Percentiles rank a stretch among this genome's conserved stretches.
phyloP scores from a whole-genome alignment of 2,797 vertebrate genomes.

The Propithecus perrieri region DNA sequence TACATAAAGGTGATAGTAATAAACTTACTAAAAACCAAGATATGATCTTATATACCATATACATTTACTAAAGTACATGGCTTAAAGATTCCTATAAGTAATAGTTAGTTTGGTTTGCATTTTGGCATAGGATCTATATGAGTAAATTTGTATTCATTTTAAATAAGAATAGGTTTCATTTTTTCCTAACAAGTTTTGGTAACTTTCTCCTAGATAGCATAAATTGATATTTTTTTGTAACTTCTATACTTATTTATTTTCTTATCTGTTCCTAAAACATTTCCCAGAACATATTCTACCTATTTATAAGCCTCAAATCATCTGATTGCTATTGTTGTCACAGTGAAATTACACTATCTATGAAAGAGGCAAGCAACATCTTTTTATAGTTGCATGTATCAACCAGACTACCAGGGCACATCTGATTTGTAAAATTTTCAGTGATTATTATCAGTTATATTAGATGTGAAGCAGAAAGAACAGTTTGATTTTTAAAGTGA shows the following conservation, averaged over 20 bases:
- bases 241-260: background rate
- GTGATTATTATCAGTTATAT: constrained; percentile 5
- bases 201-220: background rate
- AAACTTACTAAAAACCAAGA: background rate
- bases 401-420: constrained; percentile 12
- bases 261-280: background rate
- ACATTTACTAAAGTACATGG: background rate
- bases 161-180: background rate
- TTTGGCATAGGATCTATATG: background rate
- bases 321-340: constrained; percentile 27
- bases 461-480: constrained; percentile 59
- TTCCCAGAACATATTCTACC: background rate
- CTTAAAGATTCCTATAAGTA: background rate
- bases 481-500: constrained; percentile 51
- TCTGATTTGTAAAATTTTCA: constrained; percentile 49
- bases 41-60: background rate
- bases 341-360: constrained; percentile 21
- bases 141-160: background rate
- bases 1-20: background rate
- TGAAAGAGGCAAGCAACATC: background rate
- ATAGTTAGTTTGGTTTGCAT: background rate
- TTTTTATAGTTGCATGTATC: constrained; percentile 23
- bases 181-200: background rate
- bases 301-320: background rate
- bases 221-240: background rate